Conservation (phyloP, 37 sponge, comb jelly and placozoan species). For the Tethya wilhelma region DNA sequence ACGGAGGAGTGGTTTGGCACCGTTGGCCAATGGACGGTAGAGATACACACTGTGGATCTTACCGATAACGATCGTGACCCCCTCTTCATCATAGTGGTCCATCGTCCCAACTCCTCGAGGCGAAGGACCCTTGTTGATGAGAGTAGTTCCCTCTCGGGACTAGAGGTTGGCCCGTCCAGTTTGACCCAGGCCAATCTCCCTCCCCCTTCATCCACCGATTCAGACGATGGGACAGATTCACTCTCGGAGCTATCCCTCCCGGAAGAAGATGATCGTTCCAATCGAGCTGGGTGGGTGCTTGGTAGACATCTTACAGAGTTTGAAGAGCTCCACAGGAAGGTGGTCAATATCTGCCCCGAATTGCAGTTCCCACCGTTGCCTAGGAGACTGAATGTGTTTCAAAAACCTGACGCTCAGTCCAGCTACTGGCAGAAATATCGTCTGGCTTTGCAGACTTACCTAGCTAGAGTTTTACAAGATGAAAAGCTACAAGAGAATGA, state of each 20-base stretch:
- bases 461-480: slow-evolving; percentile 39
- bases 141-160: not conserved
- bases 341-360: slow-evolving; percentile 45
- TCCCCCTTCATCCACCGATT: not conserved
- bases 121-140: not conserved
- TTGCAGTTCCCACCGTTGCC: slow-evolving; percentile 57
- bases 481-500: slow-evolving; percentile 66
- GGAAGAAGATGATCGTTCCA: not conserved
- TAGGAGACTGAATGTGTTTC: slow-evolving; percentile 30
- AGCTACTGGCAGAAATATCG: slow-evolving; percentile 64
- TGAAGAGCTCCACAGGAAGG: slow-evolving; percentile 71
- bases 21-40: slow-evolving; percentile 65
- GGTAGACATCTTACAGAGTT: slow-evolving; percentile 74
- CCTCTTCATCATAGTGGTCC: slow-evolving; percentile 55
- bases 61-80: slow-evolving; percentile 49
- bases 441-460: slow-evolving; percentile 52
- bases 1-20: slow-evolving; percentile 78
- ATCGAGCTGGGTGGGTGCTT: slow-evolving; percentile 81
- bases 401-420: slow-evolving; percentile 17
- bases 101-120: slow-evolving; percentile 16
- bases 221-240: no score
- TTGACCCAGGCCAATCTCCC: no score
- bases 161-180: no score
- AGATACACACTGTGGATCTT: slow-evolving; percentile 54
- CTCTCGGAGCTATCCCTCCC: no score